Conservation (phyloP, 1,140 invertebrate species). For the Drosophila insularis region DNA sequence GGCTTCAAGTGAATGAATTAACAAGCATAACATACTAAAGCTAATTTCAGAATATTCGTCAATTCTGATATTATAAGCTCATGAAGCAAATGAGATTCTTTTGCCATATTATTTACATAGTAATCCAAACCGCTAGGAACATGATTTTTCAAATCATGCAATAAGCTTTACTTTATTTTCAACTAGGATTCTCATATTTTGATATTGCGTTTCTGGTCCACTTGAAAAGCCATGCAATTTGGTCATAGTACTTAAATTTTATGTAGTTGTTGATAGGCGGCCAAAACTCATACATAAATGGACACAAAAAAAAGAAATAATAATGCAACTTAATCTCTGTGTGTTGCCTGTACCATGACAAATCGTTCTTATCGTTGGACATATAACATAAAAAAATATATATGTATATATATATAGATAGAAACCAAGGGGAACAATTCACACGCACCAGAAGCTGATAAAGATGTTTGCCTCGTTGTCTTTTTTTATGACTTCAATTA, state of each 20-base stretch:
- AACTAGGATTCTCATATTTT: not conserved
- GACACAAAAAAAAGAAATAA: conserved; percentile 28
- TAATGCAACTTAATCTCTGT: conserved; percentile 67
- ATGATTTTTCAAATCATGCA: no score
- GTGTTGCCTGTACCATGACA: conserved; percentile 54
- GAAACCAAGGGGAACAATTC: conserved; percentile 69
- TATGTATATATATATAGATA: not conserved
- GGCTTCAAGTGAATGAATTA: no score
- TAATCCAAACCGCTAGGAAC: no score
- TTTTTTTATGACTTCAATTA: conserved; percentile 80
- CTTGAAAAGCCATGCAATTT: conserved; percentile 38
- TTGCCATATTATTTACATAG: no score
- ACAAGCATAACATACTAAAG: no score
- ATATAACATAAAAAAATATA: conserved; percentile 42
- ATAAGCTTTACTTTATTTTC: not conserved
- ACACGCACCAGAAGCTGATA: conserved; percentile 69
- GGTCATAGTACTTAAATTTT: conserved; percentile 64
- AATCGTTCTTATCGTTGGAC: conserved; percentile 68
- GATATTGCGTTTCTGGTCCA: not conserved
- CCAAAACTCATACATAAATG: conserved; percentile 51
- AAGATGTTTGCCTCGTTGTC: conserved; percentile 68
- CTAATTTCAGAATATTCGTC: no score
- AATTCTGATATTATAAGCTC: no score
- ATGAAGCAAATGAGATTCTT: no score
- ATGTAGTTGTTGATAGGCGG: conserved; percentile 54